Evolutionary conservation across 2,888 invertebrate species (phyloP).

Genomic region (Metacarcinus magister): DNA sequence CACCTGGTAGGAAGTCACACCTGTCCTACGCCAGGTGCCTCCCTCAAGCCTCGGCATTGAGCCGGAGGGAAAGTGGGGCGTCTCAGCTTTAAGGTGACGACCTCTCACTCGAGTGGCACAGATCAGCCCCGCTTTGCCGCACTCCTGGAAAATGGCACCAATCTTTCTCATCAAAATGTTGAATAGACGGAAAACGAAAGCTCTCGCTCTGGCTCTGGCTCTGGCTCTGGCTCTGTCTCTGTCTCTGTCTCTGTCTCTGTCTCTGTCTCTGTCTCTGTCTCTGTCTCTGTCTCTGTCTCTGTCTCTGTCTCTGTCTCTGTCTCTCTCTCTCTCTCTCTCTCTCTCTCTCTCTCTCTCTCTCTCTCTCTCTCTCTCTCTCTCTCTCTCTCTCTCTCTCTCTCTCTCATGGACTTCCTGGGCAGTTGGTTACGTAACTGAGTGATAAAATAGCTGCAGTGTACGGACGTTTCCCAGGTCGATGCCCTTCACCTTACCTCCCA

Average conservation of each 20-base stretch:
- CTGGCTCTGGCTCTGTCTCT: background rate
- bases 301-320: background rate
- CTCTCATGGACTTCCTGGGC: too few species aligned
- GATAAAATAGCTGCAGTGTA: background rate
- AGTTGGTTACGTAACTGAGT: background rate
- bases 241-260: background rate
- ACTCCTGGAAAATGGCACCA: constrained; percentile 34
- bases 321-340: too few species aligned
- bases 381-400: too few species aligned
- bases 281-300: background rate
- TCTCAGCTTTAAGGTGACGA: constrained; percentile 44
- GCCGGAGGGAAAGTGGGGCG: background rate
- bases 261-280: background rate
- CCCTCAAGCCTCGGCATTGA: background rate
- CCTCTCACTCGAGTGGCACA: constrained; percentile 36
- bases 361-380: too few species aligned
- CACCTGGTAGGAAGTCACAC: background rate
- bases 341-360: too few species aligned
- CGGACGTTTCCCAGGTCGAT: background rate
- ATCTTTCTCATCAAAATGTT: background rate
- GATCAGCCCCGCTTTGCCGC: constrained; percentile 41
- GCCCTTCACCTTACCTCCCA: too few species aligned
- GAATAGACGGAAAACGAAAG: background rate
- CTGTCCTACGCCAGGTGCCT: background rate
- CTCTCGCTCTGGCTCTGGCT: background rate